phyloP scores from a whole-genome alignment of 2,888 invertebrate genomes.

The Crossocerus cetratus region DNA sequence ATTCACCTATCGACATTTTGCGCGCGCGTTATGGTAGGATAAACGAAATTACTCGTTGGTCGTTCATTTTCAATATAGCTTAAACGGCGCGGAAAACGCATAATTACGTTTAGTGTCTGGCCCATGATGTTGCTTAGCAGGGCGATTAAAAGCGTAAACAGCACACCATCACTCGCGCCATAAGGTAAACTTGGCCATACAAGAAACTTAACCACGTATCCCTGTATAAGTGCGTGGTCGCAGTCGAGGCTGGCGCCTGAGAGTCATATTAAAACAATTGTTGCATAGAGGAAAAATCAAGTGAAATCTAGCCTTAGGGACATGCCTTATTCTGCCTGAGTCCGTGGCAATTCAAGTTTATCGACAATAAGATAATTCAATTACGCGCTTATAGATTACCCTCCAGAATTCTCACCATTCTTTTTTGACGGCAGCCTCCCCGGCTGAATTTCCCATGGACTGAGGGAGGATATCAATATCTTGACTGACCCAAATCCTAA shows the following conservation, averaged over 20 bases:
- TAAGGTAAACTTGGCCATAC: no score
- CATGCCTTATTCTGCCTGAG: slow-evolving; percentile 19
- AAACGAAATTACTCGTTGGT: background rate
- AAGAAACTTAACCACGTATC: background rate
- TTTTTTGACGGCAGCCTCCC: slow-evolving; percentile 3
- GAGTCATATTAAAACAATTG: background rate
- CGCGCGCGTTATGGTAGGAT: slow-evolving; percentile 2
- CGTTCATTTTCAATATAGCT: slow-evolving; percentile 10
- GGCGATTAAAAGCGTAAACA: no score
- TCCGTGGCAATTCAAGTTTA: slow-evolving; percentile 34
- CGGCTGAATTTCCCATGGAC: background rate
- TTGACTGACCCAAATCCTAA: slow-evolving; percentile 56
- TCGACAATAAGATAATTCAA: slow-evolving; percentile 48
- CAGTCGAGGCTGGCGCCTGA: background rate
- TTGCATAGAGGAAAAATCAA: background rate
- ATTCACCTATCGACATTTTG: slow-evolving; percentile 8
- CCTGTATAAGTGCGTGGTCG: background rate
- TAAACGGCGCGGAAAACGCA: background rate
- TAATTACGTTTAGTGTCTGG: no score
- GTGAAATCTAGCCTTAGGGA: background rate
- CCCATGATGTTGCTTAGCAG: no score
- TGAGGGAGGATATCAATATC: background rate
- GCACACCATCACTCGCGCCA: no score
- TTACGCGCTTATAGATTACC: slow-evolving; percentile 35
- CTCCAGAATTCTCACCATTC: slow-evolving; percentile 10